Evolutionary conservation across 2,888 invertebrate species (phyloP).

Genomic region (Nasonia oneida): DNA sequence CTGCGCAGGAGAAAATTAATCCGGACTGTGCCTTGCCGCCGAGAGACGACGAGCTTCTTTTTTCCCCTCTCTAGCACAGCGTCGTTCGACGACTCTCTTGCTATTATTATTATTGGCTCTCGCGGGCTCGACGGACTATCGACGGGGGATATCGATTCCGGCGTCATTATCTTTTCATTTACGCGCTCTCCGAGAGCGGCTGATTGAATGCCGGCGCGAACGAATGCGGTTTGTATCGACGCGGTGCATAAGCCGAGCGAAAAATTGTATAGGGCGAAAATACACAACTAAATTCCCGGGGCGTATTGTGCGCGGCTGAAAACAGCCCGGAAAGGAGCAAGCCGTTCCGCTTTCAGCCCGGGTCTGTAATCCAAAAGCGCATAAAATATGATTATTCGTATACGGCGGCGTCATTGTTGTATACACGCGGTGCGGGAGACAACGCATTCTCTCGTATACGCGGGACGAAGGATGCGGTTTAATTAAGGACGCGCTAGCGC

Average conservation of each 20-base stretch:
- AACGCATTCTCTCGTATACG: not conserved
- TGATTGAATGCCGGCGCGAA: not conserved
- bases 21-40: not conserved
- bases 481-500: conserved; percentile 39
- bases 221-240: conserved; percentile 2
- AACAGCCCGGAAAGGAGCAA: not conserved
- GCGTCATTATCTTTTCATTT: conserved; percentile 6
- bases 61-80: not conserved
- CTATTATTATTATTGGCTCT: not conserved
- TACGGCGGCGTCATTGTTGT: conserved; percentile 25
- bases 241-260: not conserved
- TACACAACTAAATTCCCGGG: not conserved
- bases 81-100: not conserved
- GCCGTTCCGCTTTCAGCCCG: conserved; percentile 3
- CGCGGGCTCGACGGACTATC: not conserved
- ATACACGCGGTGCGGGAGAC: not conserved
- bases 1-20: not conserved
- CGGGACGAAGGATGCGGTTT: conserved; percentile 13
- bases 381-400: conserved; percentile 47
- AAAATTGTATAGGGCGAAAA: not conserved
- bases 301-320: not conserved
- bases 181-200: not conserved
- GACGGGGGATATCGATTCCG: not conserved
- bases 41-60: not conserved
- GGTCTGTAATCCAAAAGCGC: not conserved